A percentile compares a stretch with the other conserved stretches of the same genome.
phyloP scores from a whole-genome alignment of 2,888 invertebrate genomes.

The Drosophila engyochracea region DNA sequence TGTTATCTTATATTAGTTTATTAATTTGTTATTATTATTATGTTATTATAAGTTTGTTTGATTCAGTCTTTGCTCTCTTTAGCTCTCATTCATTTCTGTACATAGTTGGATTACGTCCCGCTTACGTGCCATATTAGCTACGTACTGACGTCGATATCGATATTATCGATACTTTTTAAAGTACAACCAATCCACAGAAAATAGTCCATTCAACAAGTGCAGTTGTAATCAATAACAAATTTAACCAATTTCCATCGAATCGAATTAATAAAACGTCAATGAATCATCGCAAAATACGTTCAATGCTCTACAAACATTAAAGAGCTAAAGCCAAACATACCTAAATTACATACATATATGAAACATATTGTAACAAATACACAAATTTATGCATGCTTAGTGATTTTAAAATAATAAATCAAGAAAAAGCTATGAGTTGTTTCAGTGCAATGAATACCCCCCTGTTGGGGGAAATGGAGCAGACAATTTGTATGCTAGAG shows the following conservation, averaged over 20 bases:
- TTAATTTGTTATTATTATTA: background rate
- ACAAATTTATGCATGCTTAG: conserved; percentile 37
- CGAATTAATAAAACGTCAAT: conserved; percentile 29
- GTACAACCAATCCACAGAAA: conserved; percentile 25
- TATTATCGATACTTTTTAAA: conserved; percentile 30
- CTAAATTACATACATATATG: conserved; percentile 12
- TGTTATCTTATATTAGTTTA: background rate
- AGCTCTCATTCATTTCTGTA: background rate
- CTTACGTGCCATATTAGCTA: conserved; percentile 7
- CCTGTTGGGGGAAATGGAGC: conserved; percentile 90
- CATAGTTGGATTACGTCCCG: background rate
- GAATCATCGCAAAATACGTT: conserved; percentile 20
- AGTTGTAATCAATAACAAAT: conserved; percentile 39
- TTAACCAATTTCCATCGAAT: conserved; percentile 12
- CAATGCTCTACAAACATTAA: conserved; percentile 10
- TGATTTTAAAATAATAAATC: conserved; percentile 24
- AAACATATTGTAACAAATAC: conserved; percentile 47
- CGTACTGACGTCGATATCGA: conserved; percentile 8
- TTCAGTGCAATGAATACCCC: conserved; percentile 83
- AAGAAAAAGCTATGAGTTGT: conserved; percentile 62
- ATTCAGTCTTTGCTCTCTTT: background rate
- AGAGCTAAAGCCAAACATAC: conserved; percentile 19
- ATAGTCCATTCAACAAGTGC: conserved; percentile 56
- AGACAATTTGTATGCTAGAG: conserved; percentile 93
- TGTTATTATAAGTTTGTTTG: background rate